Evolutionary conservation across 2,888 invertebrate genomes (phyloP).

Genomic region (Thyatira batis): DNA sequence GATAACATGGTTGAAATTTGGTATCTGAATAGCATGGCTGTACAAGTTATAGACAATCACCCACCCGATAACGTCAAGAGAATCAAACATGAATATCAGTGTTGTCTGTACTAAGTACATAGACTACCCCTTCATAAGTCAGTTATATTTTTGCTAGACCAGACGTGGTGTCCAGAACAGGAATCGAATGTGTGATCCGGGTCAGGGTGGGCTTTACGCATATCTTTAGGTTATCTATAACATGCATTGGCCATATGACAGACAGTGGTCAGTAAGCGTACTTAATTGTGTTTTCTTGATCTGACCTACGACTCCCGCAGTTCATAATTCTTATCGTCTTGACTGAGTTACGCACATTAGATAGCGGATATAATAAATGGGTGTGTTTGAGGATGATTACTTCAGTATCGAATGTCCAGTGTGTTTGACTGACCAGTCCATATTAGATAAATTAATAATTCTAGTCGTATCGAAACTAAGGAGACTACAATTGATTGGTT

Average conservation of each 20-base stretch:
- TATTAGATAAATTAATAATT: constrained; percentile 33
- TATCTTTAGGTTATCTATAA: constrained; percentile 67
- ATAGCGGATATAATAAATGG: constrained; percentile 78
- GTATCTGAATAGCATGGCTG: too few species aligned
- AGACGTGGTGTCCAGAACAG: constrained; percentile 38
- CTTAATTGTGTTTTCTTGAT: constrained; percentile 56
- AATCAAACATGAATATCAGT: constrained; percentile 41
- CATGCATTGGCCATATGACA: constrained; percentile 67
- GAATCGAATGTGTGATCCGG: constrained; percentile 44
- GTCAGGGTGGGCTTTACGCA: constrained; percentile 52
- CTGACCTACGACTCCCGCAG: constrained; percentile 64
- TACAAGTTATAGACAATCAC: constrained; percentile 52
- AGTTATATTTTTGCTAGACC: constrained; percentile 7
- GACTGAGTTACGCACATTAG: constrained; percentile 69
- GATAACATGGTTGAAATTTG: too few species aligned
- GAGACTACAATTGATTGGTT: neutral
- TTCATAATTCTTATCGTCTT: constrained; percentile 63
- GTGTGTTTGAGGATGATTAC: constrained; percentile 67
- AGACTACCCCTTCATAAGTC: constrained; percentile 16
- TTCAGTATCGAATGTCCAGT: constrained; percentile 62
- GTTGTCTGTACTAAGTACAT: constrained; percentile 36
- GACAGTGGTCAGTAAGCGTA: constrained; percentile 59
- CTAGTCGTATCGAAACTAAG: constrained; percentile 2
- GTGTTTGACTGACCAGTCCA: constrained; percentile 46
- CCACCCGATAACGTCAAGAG: constrained; percentile 56